Evolutionary conservation across 2,888 invertebrate species (phyloP), one percentile per base, ranked within the genome.

Genomic region (Frankliniella intonsa): DNA sequence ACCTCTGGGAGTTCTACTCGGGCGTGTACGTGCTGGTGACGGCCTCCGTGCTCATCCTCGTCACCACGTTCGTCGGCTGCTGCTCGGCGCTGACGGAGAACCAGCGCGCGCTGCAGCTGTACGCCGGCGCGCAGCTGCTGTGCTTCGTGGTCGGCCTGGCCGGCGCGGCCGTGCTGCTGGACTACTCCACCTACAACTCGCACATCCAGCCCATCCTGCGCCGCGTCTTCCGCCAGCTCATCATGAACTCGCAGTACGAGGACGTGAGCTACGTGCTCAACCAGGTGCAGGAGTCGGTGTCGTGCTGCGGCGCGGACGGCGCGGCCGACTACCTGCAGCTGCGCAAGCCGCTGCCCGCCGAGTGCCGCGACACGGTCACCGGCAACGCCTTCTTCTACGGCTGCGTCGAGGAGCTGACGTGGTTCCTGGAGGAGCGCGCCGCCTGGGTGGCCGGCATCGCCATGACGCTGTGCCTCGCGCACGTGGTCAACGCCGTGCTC

Each of bases 381-480:
- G 96, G 97, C 81, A 96, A 96, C 88, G 94, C 95, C 0, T 96
- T 94, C 88, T 95, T 93, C 88, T 93, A 95, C 86, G 96, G 97
- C 25, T 97, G 97, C 86, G 93, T 95, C 3, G 95, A 95, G 84
- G 95, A 95, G 86, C 89, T 97, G 84, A 94, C 95, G n/a, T 95
- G 95, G 93, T 95, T 94, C 87, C 90, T 97, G 84, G 95, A 96
- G 87, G 92, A 93, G 82, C 94, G 95, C 87, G 92, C 95, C 17
- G 92, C 92, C 51, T 96, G 96, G 95, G 89, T 96, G 65, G 93
- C 95, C 14, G 95, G 94, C 8, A 89, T 97, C 27, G 93, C 95
- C 0, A 91, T 97, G 86, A 90, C 92, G 3, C 89, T 94, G 81
- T 94, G 94, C 85, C 90, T 95, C 89, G 89, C 96, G 82, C 92